Conservation (phyloP, 2,797 vertebrate genomes). For the Tolypeutes matacus region DNA sequence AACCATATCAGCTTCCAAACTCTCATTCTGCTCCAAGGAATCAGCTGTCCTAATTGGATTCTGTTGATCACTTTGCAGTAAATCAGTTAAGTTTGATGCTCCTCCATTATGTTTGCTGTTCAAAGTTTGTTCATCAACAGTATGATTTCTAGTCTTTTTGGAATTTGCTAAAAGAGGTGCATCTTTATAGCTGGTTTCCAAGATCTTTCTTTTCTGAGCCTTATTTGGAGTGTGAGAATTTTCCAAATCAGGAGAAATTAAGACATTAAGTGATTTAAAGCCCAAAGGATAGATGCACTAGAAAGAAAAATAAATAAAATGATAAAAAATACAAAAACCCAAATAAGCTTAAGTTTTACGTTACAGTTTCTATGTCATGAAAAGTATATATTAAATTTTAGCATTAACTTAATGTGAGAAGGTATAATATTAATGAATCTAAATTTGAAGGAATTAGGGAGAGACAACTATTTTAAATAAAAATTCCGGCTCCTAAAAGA, state of each 20-base stretch:
- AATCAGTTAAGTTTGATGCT: neutral
- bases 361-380: slow-evolving; percentile 46
- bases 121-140: slow-evolving; percentile 35
- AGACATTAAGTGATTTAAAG: slow-evolving; percentile 91
- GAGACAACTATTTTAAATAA: slow-evolving; percentile 1
- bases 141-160: slow-evolving; percentile 82
- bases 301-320: slow-evolving; percentile 74
- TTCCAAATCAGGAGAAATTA: slow-evolving; percentile 88
- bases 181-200: slow-evolving; percentile 69
- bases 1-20: slow-evolving; percentile 66
- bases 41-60: neutral
- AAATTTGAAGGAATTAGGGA: slow-evolving; percentile 52
- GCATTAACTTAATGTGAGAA: slow-evolving; percentile 8
- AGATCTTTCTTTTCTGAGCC: slow-evolving; percentile 85
- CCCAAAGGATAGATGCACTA: slow-evolving; percentile 98
- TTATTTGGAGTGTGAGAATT: slow-evolving; percentile 75
- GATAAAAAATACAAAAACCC: slow-evolving; percentile 65
- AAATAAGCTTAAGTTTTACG: slow-evolving; percentile 49
- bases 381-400: slow-evolving; percentile 25
- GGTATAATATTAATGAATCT: neutral
- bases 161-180: slow-evolving; percentile 71
- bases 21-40: slow-evolving; percentile 54
- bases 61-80: slow-evolving; percentile 57
- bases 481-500: neutral
- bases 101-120: slow-evolving; percentile 61